A percentile compares a stretch with the other conserved stretches of the same genome.
Conservation (phyloP, 2,113 vertebrate genomes). For the Channa maculata region DNA sequence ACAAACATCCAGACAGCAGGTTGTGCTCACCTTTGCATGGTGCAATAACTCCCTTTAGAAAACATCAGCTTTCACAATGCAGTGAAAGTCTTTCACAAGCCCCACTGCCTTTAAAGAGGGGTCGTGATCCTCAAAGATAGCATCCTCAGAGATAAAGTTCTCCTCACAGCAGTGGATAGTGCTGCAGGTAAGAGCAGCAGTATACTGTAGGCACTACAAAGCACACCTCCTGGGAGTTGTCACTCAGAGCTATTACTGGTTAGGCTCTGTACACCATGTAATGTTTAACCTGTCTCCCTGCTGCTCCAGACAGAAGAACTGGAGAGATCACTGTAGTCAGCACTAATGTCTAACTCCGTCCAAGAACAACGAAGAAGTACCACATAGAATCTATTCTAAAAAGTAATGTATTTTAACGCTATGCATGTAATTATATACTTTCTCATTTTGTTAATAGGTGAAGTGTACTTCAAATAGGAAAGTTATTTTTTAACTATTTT, state of each 20-base stretch:
- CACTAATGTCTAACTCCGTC: slow-evolving; percentile 70
- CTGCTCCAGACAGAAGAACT: slow-evolving; percentile 52
- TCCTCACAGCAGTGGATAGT: slow-evolving; percentile 21
- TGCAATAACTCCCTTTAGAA: slow-evolving; percentile 31
- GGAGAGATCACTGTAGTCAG: slow-evolving; percentile 63
- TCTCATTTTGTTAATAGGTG: too few relatives aligned
- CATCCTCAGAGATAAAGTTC: slow-evolving; percentile 31
- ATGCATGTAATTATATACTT: too few relatives aligned
- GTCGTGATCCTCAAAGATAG: slow-evolving; percentile 50
- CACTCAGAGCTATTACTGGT: slow-evolving; percentile 40
- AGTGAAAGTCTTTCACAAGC: slow-evolving; percentile 54
- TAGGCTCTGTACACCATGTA: slow-evolving; percentile 52
- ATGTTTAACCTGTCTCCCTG: slow-evolving; percentile 83
- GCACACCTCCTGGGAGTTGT: slow-evolving; percentile 47
- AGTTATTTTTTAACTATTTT: too few relatives aligned
- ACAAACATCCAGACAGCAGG: slow-evolving; percentile 15
- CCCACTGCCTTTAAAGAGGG: slow-evolving; percentile 17
- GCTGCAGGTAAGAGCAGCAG: slow-evolving; percentile 52
- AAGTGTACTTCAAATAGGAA: too few relatives aligned
- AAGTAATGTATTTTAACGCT: not conserved
- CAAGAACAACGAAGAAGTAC: slow-evolving; percentile 11
- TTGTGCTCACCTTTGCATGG: slow-evolving; percentile 36
- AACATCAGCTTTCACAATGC: slow-evolving; percentile 52
- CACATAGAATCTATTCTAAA: not conserved
- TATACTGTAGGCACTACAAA: slow-evolving; percentile 38